These are phyloP conservation scores for Drosophila nebulosa DNA, from an alignment of 1,140 invertebrate species.

Conservation along the genomic window DNA sequence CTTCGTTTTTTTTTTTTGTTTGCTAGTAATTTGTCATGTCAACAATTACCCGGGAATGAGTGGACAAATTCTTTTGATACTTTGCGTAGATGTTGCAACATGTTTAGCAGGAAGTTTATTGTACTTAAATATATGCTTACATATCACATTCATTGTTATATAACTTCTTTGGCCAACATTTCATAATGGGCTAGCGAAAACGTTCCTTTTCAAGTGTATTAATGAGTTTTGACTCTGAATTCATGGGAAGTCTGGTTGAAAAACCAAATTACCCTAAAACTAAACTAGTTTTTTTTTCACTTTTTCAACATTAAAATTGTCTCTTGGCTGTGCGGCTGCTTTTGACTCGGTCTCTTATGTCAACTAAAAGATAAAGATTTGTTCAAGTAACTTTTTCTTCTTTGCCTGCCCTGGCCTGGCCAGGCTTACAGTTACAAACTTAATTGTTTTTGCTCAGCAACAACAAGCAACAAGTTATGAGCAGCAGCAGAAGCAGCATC, in stretches of 20 bases:
- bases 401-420: not conserved
- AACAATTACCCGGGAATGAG: slow-evolving; percentile 55
- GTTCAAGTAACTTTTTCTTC: not conserved
- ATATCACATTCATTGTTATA: slow-evolving; percentile 25
- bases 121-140: slow-evolving; percentile 12
- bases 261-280: slow-evolving; percentile 35
- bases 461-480: slow-evolving; percentile 17
- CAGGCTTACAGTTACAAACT: slow-evolving; percentile 18
- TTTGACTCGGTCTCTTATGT: not conserved
- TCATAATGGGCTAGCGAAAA: slow-evolving; percentile 7
- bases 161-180: not conserved
- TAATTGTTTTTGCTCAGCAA: slow-evolving; percentile 16
- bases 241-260: slow-evolving; percentile 35
- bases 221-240: slow-evolving; percentile 45
- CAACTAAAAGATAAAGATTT: slow-evolving; percentile 24
- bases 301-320: slow-evolving; percentile 41
- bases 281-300: slow-evolving; percentile 57
- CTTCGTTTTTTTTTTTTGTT: slow-evolving; percentile 21
- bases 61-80: slow-evolving; percentile 41
- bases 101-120: slow-evolving; percentile 53
- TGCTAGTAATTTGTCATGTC: slow-evolving; percentile 52
- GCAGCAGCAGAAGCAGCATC: not conserved
- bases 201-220: slow-evolving; percentile 48
- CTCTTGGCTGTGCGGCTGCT: slow-evolving; percentile 4
- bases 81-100: slow-evolving; percentile 9